Evolutionary conservation across 2,888 invertebrate genomes (phyloP), one percentile per base, ranked within the genome.

Genomic region (Muscina levida): DNA sequence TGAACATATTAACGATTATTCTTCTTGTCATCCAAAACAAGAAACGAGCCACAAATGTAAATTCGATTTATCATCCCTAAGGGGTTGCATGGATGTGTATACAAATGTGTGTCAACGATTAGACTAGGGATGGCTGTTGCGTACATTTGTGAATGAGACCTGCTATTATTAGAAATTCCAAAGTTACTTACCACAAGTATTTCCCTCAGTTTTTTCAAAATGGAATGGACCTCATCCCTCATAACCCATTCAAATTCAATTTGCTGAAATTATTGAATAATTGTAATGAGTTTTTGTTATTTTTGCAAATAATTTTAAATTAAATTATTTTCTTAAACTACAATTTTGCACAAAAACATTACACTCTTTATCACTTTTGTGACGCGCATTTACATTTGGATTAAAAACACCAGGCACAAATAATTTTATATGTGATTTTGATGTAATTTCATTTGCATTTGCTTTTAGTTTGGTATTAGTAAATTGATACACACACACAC

Each of bases 171-270:
- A 68, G 51, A 22, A n/a, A 17, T 37, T 65, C 17, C 15, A 37
- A 15, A 15, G 6, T 8, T 48, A 91, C 93, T 92, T 92, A 96
- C 96, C 89, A 95, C 94, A 88, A 97, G 91, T 86, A 97, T 95
- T 83, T 95, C 93, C 87, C 95, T 95, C 51, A 97, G 93, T 88
- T 96, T 96, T 86, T 94, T 94, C 85, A 97, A 91, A 85, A 96
- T 95, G 75, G 95, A 93, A 89, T 96, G 96, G 70, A 97, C 96
- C 91, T 97, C 96, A 89, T 96, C 95, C 84, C 95, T 95, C 77
- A 97, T 92, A 46, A 97, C 95, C 97, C 97, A 97, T 92, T 97
- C 96, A 90, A 97, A 97, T 92, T 97, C 97, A 91, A 95, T 94
- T 93, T 97, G 96, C 97, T 97, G 91, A 84, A 93, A 93, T 77